Evolutionary conservation across 2,888 invertebrate species (phyloP), one percentile per base, ranked within the genome.

Genomic region (Aphidoletes aphidimyza): DNA sequence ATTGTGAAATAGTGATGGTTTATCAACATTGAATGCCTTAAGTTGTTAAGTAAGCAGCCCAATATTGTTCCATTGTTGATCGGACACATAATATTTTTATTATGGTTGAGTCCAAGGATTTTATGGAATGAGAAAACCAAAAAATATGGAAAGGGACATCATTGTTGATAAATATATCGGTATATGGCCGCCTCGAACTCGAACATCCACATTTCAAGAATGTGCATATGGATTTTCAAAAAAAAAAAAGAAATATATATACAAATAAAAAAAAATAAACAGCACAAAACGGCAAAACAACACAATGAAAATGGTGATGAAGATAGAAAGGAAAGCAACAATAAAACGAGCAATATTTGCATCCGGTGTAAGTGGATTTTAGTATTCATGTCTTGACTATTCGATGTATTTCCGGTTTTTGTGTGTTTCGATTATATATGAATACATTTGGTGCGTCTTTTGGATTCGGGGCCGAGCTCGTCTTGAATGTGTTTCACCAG

Each of bases 301-400:
- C n/a, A n/a, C n/a, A n/a, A n/a, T n/a, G n/a, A n/a, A 69, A 69
- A 30, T 9, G 34, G 19, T 6, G 69, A 69, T 69, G 69, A 69
- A 69, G 69, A 69, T 69, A 19, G 69, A 69, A n/a, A 69, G 34
- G 69, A 69, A 69, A 69, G 69, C 69, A 69, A 69, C 69, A 69
- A 69, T 69, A 26, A 69, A 69, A n/a, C n/a, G 30, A 69, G 69
- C 69, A 69, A 69, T 69, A 69, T 69, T 69, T 69, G 69, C 69
- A 69, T 69, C 69, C 69, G 69, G 69, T 69, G 69, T 69, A 69
- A 69, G 69, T 69, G 69, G 69, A 69, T 69, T 69, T 69, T 69
- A 69, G 69, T 69, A 69, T 69, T 30, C 69, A 69, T 69, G 69
- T 34, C 69, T 69, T 69, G 69, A 69, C 69, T 69, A 69, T 69